Conservation (phyloP, 1,140 invertebrate genomes). For the Apocrypta bakeri region DNA sequence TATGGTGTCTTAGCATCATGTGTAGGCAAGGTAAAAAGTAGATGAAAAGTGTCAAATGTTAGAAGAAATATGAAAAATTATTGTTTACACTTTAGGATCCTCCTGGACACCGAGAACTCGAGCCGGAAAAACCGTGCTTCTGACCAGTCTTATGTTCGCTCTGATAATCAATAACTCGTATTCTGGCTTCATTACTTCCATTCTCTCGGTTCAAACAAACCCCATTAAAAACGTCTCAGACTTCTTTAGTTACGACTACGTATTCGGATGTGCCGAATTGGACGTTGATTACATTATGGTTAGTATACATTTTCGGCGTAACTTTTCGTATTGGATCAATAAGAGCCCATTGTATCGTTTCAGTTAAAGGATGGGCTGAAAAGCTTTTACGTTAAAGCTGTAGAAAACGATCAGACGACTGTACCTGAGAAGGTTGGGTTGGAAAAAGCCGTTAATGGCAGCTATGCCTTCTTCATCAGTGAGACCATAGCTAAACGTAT, state of each 20-base stretch:
- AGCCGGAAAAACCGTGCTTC: conserved; percentile 76
- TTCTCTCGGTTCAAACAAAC: conserved; percentile 77
- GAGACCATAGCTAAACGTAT: conserved; percentile 69
- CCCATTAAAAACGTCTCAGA: conserved; percentile 77
- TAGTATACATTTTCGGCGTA: neutral
- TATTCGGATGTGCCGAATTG: conserved; percentile 75
- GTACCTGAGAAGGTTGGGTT: conserved; percentile 67
- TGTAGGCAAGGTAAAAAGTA: conserved; percentile 77
- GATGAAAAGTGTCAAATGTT: neutral
- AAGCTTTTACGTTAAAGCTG: conserved; percentile 70
- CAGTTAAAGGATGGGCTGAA: conserved; percentile 55
- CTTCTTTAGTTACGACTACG: conserved; percentile 76
- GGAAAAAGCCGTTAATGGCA: conserved; percentile 65
- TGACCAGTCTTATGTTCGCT: conserved; percentile 77
- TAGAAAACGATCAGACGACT: conserved; percentile 66
- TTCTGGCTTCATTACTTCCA: conserved; percentile 79
- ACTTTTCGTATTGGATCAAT: neutral
- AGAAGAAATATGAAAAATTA: neutral
- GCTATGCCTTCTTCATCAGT: conserved; percentile 72
- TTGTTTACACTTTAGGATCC: conserved; percentile 70
- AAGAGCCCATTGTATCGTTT: neutral
- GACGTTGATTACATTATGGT: conserved; percentile 72
- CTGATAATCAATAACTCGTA: conserved; percentile 78
- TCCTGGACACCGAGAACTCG: conserved; percentile 75
- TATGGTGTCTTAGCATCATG: conserved; percentile 78